A percentile compares a stretch with the other conserved stretches of the same genome.
Evolutionary conservation across 2,888 invertebrate genomes (phyloP).

Genomic region (Hermodice carunculata): DNA sequence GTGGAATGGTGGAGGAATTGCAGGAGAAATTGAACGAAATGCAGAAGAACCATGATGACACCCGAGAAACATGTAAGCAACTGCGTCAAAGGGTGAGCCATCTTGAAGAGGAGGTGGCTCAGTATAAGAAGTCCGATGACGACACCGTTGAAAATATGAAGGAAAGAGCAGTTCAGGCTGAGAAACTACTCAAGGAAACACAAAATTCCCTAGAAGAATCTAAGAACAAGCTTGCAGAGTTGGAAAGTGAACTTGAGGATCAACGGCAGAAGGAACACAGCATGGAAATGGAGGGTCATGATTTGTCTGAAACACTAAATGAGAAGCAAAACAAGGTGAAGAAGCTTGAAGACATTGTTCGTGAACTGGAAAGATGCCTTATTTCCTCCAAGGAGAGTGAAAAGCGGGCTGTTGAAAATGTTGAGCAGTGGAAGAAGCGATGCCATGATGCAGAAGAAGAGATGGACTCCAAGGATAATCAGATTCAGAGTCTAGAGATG

Average conservation of each 20-base stretch:
- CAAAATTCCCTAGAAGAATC: no score
- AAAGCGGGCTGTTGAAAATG: not conserved
- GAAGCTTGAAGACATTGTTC: constrained; percentile 2
- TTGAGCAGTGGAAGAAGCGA: constrained; percentile 8
- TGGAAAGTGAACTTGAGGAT: constrained; percentile 10
- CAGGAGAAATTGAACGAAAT: constrained; percentile 23
- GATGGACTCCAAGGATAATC: not conserved
- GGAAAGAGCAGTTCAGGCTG: no score
- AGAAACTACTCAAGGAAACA: no score
- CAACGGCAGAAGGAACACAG: constrained; percentile 18
- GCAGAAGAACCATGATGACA: constrained; percentile 20
- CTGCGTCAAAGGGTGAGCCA: constrained; percentile 19
- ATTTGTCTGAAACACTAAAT: no score
- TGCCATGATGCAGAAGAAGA: constrained; percentile 12
- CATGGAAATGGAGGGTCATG: not conserved
- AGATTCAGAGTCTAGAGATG: constrained; percentile 3
- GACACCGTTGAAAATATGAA: no score
- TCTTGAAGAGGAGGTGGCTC: no score
- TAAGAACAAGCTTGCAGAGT: no score
- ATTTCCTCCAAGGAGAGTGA: constrained; percentile 15
- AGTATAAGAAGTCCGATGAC: no score
- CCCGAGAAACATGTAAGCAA: constrained; percentile 18
- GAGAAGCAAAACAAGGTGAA: constrained; percentile 1
- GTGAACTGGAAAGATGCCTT: constrained; percentile 23
- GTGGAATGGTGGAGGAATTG: constrained; percentile 7